Evolutionary conservation across 1,140 invertebrate genomes (phyloP), one percentile per base, ranked within the genome.

Genomic region (Phymorhynchus buccinoides): DNA sequence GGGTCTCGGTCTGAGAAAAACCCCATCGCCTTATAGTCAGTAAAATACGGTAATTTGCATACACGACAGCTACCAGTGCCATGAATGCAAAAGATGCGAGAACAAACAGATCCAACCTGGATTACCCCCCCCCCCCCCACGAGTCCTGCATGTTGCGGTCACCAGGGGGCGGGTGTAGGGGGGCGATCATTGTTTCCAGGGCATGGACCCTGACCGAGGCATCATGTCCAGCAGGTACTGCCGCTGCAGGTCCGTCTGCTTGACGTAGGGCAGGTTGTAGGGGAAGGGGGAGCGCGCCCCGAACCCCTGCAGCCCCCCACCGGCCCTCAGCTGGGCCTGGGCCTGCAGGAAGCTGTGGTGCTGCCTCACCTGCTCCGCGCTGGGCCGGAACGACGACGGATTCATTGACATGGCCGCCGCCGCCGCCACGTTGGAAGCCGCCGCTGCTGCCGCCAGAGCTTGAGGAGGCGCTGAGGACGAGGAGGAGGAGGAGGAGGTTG

Each of bases 191-290:
- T 87, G 86, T 82, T 91, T 90, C 91, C 91, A 91, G n/a, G 90
- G 87, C 86, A 91, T 88, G 32, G 82, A 86, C 37, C 88, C 89
- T 52, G 89, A 89, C 56, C 90, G 89, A 62, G 92, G 92, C 39
- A 99, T 98, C 97, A 99, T 98, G 92, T 99, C 98, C 41, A 99
- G 95, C 87, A 99, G 95, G 95, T 98, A 99, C 94, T 99, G 98
- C 75, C 98, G 95, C 93, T 99, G 98, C 71, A 98, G 94, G 91
- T 99, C 97, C 44, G 94, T 93, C n/a, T 94, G 92, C 85, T 90
- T 89, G 84, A 83, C 89, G 88, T 88, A 92, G 66, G 88, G 92
- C 88, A 91, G 84, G 62, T 94, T 93, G 86, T 95, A 94, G 1
- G 95, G 90, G 77, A 91, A 93, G 37, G 89, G 87, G 68, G 88